Base-by-base conservation (phyloP, 2,797 vertebrate genomes). In the Alcedo quadribrachys region DNA sequence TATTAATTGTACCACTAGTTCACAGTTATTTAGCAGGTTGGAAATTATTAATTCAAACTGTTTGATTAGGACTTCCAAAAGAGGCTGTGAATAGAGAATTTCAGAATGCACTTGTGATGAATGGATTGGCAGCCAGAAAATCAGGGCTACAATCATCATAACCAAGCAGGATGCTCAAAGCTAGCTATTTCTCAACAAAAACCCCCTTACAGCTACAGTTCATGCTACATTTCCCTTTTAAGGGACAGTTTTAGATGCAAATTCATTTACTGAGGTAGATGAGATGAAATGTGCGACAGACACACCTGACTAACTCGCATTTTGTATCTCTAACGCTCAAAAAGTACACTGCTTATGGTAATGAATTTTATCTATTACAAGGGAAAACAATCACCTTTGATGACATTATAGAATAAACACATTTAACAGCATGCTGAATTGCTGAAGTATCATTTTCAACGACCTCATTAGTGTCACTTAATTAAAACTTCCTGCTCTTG, bases 391-490 rank as follows among this genome's bases (percentile, higher is more conserved):
- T 98, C 98, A 97, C 97, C 98, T 98, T 98, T 98, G 98, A 98
- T 98, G 98, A 98, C 98, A 98, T 98, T 98, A 98, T 97, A 98
- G 98, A 98, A 98, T 98, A 98, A 98, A 98, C 98, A 98, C 98
- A 98, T 98, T 98, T 98, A 98, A 98, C 97, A 98, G 98, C 96
- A 97, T 97, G 96, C 97, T 98, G 97, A 98, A 98, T 98, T 97
- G 98, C 98, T 98, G 98, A 98, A 98, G 97, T 98, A 98, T 98
- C 98, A 98, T 98, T 98, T 98, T 98, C 98, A 98, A 98, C 97
- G 98, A 98, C 98, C 98, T 98, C 98, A 98, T 98, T 98, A 98
- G 98, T 98, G 98, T 98, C 98, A 98, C 98, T 98, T 98, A 98
- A 98, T 98, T 98, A 98, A 98, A 98, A 98, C 98, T 98, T 98